These are phyloP conservation scores for Antheraea mylitta DNA, from an alignment of 1,140 invertebrate genomes.

Conservation along the genomic window DNA sequence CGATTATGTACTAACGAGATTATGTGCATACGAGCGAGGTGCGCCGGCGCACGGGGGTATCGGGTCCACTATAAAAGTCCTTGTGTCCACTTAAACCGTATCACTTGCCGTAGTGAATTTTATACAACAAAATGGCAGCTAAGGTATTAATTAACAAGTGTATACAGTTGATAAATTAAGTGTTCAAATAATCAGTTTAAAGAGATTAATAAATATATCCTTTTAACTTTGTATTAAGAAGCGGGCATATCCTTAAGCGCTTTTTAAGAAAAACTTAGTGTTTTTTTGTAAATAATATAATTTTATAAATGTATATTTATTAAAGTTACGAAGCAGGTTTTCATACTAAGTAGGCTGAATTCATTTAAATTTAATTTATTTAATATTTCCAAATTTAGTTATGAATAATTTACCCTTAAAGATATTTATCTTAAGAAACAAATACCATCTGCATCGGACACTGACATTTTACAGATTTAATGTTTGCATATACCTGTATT, in stretches of 20 bases:
- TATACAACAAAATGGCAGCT: constrained; percentile 71
- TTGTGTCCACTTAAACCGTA: constrained; percentile 47
- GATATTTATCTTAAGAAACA: not conserved
- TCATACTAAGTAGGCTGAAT: too few species aligned
- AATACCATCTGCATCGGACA: not conserved
- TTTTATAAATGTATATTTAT: too few species aligned
- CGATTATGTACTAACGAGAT: constrained; percentile 9
- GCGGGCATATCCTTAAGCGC: too few species aligned
- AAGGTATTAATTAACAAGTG: constrained; percentile 45
- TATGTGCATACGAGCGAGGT: constrained; percentile 10
- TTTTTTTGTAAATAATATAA: too few species aligned
- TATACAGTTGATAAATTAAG: not conserved
- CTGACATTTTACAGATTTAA: not conserved
- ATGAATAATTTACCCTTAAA: not conserved
- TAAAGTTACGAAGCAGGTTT: too few species aligned
- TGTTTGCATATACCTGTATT: not conserved
- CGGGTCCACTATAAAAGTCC: constrained; percentile 61
- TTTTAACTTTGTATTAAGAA: not conserved
- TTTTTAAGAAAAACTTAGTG: too few species aligned
- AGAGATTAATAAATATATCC: not conserved
- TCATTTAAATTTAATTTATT: too few species aligned
- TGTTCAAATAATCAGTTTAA: not conserved
- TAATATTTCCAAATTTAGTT: too few species aligned
- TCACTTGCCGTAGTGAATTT: constrained; percentile 66
- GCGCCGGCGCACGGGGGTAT: constrained; percentile 47